Base-by-base conservation (phyloP, 1,140 invertebrate species). In the Danaus melanippus region DNA sequence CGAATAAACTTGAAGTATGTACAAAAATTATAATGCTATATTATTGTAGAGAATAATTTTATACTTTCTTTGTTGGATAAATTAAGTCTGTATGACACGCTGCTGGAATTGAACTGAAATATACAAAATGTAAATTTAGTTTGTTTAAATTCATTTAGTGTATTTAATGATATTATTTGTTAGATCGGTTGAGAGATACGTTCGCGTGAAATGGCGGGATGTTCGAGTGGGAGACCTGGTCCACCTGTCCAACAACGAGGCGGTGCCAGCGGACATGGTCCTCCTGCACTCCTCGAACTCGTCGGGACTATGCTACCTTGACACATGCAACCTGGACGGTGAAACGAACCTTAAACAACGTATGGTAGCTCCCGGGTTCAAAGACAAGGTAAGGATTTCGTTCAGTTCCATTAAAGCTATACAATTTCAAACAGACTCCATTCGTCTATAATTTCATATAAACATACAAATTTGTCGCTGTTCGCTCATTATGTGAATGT, bases 311-410 rank as follows among this genome's bases (percentile, higher is more conserved):
- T 99, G 97, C 79, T 99, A 98, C 86, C 94, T 99, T 75, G 92
- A 99, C 87, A 99, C 98, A 1, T 96, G 97, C 61, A 99, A 99
- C 88, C 89, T 99, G 65, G 98, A 99, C 79, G 98, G 98, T 9
- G 98, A 99, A 88, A 99, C 97, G n/a, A 99, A 99, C 89, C 88
- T 99, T 46, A 99, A 99, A 87, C 96, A 98, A 70, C 90, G 97
- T 72, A 93, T 98, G 84, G 93, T 96, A 1, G 91, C 93, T 10
- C 86, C 90, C 50, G 93, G 92, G 12, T 92, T 92, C 68, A 86
- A 87, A 46, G 88, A 91, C 56, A 91, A 91, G 87, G 91, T 92
- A 78, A 55, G 50, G 12, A 17, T 42, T 12, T 15, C 46, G 12
- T 51, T 47, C 12, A 46, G 50, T 49, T 32, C 21, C 7, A 32